phyloP scores from a whole-genome alignment of 2,113 vertebrate species.

The Ascaphus truei region DNA sequence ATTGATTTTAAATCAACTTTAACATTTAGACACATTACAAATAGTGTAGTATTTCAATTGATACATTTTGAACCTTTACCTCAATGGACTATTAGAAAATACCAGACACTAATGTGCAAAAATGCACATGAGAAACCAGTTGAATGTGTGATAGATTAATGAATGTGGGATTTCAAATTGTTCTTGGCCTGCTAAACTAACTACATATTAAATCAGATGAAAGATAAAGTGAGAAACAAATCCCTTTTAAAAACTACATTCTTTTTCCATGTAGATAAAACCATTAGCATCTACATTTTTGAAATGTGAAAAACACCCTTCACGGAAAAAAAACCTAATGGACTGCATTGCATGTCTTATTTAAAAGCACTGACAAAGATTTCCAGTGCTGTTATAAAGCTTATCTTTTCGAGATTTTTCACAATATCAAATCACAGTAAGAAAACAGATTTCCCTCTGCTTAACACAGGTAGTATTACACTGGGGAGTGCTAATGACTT shows the following conservation, averaged over 20 bases:
- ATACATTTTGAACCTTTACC: not conserved
- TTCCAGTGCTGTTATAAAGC: constrained; percentile 57
- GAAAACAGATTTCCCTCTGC: constrained; percentile 60
- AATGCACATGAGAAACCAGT: not conserved
- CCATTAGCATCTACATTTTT: constrained; percentile 31
- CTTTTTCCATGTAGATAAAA: constrained; percentile 35
- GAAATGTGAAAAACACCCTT: constrained; percentile 35
- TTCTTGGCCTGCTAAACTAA: not conserved
- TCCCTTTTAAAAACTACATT: constrained; percentile 35
- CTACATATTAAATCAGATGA: constrained; percentile 36
- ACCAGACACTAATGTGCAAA: too few species aligned
- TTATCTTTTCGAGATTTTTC: constrained; percentile 61
- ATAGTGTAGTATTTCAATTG: not conserved
- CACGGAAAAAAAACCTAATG: constrained; percentile 27
- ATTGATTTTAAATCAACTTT: too few species aligned
- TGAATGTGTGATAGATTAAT: constrained; percentile 5
- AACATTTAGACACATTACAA: not conserved
- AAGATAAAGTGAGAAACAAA: constrained; percentile 38
- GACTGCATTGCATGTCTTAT: constrained; percentile 32
- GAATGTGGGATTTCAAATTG: constrained; percentile 3
- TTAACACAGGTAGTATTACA: constrained; percentile 60
- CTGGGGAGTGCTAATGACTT: constrained; percentile 61
- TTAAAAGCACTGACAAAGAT: constrained; percentile 40
- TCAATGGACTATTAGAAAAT: too few species aligned
- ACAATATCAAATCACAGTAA: constrained; percentile 58